Conservation (phyloP, 2,888 invertebrate species). For the Eristalis arbustorum region DNA sequence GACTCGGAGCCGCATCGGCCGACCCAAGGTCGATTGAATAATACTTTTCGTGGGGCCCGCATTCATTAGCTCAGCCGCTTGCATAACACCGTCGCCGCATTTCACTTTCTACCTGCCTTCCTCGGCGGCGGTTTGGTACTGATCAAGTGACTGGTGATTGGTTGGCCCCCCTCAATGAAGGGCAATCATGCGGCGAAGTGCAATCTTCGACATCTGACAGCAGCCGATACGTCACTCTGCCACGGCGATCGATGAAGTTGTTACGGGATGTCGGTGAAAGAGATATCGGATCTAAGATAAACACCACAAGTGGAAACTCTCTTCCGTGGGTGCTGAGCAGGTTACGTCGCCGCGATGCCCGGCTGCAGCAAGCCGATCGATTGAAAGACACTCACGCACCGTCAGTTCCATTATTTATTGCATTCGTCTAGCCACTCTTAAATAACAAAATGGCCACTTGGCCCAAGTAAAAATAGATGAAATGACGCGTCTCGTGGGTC, state of each 20-base stretch:
- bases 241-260: slow-evolving; percentile 84
- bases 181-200: slow-evolving; percentile 18
- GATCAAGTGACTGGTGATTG: background rate
- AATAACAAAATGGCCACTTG: slow-evolving; percentile 99
- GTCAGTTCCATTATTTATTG: slow-evolving; percentile 74
- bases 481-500: slow-evolving; percentile 99
- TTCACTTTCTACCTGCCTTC: slow-evolving; percentile 59
- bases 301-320: background rate
- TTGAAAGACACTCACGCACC: background rate
- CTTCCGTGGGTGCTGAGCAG: background rate
- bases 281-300: background rate
- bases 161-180: slow-evolving; percentile 21
- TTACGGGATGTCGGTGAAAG: background rate
- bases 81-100: slow-evolving; percentile 29
- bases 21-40: slow-evolving; percentile 61
- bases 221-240: background rate
- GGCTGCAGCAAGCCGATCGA: background rate
- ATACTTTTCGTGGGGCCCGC: slow-evolving; percentile 15
- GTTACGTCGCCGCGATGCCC: background rate
- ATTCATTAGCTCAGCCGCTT: slow-evolving; percentile 37
- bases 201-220: background rate
- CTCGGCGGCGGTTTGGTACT: background rate
- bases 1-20: slow-evolving; percentile 23
- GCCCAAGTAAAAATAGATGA: slow-evolving; percentile 99
- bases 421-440: slow-evolving; percentile 96